Conservation (phyloP, 2,888 invertebrate species). For the Zygogramma bicolorata region DNA sequence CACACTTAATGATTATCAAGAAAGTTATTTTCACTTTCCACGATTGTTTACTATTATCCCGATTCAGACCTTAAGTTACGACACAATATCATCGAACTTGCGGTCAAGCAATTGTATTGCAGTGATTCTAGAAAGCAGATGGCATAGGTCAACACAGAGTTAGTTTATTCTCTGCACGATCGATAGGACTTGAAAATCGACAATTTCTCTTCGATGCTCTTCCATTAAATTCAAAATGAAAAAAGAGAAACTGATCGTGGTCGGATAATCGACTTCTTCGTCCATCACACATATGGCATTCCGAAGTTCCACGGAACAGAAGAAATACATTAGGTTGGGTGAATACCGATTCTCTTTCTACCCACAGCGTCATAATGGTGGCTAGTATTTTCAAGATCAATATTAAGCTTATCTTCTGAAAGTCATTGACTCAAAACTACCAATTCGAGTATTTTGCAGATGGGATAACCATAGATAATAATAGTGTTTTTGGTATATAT, state of each 20-base stretch:
- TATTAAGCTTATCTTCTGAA: no score
- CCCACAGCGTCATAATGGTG: neutral
- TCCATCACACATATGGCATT: conserved; percentile 3
- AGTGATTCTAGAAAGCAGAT: conserved; percentile 24
- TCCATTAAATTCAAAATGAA: conserved; percentile 10
- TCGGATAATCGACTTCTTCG: neutral
- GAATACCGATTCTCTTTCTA: neutral
- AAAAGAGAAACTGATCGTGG: conserved; percentile 24
- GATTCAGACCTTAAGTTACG: neutral
- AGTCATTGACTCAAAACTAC: no score
- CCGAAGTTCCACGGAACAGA: neutral
- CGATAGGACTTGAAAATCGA: neutral
- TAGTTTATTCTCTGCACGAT: neutral
- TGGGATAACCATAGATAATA: no score
- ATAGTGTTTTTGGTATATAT: no score
- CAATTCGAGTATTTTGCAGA: no score
- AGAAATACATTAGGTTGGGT: conserved; percentile 4
- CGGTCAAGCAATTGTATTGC: conserved; percentile 15
- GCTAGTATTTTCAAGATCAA: no score
- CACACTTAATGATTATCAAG: neutral
- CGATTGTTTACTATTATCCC: conserved; percentile 13
- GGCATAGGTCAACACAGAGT: conserved; percentile 18
- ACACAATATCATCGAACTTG: conserved; percentile 12
- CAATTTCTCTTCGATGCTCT: conserved; percentile 20
- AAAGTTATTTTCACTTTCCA: conserved; percentile 18